Base-by-base conservation (phyloP, 2,113 vertebrate genomes). In the Anolis sagrei region DNA sequence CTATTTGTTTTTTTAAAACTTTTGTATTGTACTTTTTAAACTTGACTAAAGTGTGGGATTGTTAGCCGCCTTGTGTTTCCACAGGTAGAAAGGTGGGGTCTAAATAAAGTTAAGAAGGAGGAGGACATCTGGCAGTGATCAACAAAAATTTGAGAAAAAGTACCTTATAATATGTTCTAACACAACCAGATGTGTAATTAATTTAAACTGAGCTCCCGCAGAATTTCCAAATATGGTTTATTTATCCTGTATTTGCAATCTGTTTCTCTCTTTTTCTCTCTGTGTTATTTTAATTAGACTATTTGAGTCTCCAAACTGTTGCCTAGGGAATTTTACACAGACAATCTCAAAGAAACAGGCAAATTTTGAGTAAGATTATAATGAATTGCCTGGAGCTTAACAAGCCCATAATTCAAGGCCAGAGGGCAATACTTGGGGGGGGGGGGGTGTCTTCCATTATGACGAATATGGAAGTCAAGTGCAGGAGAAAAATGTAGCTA, bases 351-450 rank as follows among this genome's bases (percentile, higher is more conserved):
- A 85, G 58, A 82, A 73, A 48, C 49, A 64, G 36, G 16, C n/a
- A 73, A 29, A 2, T 86, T 80, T 86, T 34, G 51, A 73, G 79
- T 79, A 34, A 34, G 77, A 75, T 66, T 29, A 62, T 64, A 83
- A 83, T 83, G 72, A 83, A 75, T 70, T 83, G 82, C 73, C 72
- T 83, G 36, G 72, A 76, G 72, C 54, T 27, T 62, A 62, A 48
- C 74, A 79, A 49, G 39, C 25, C 25, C 29, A 54, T 68, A 68
- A 83, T 68, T 80, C 23, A 34, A 27, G 1, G 83, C 32, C 21
- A 83, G 32, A 49, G 81, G 58, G 66, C 78, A 74, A 64, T 74
- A 34, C 25, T 36, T 73, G 23, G 9, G 11, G 32, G 23, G 9
- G 11, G 32, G 66, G 81, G 36, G 51, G 10, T 25, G 21, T 49